phyloP scores from a whole-genome alignment of 1,140 invertebrate species.

The Heliconius eleuchia region DNA sequence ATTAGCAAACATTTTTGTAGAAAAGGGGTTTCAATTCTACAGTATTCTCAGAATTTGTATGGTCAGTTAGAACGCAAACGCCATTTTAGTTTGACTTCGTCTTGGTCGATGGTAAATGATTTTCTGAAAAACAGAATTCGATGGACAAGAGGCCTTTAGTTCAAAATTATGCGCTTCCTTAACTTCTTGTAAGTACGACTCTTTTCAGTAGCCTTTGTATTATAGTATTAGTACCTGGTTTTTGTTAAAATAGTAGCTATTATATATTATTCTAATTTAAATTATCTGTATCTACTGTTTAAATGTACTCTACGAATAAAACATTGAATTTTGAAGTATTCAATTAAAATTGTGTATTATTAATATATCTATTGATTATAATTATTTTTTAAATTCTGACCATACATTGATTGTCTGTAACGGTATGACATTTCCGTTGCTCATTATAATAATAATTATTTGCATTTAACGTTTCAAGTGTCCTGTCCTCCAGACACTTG shows the following conservation, averaged over 20 bases:
- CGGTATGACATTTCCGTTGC: not conserved
- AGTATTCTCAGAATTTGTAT: conserved; percentile 49
- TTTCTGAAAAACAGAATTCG: not conserved
- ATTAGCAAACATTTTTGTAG: conserved; percentile 46
- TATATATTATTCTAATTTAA: no score
- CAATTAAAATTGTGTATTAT: no score
- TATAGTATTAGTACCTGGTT: not conserved
- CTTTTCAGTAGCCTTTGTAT: not conserved
- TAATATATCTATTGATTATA: no score
- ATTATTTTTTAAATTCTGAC: no score
- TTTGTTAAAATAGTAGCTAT: no score
- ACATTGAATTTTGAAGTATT: no score
- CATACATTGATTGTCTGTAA: no score
- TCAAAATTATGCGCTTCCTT: conserved; percentile 40
- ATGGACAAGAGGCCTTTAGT: not conserved
- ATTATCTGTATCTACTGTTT: no score
- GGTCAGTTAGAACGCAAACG: conserved; percentile 42
- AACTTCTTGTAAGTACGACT: conserved; percentile 5
- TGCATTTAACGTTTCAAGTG: conserved; percentile 56
- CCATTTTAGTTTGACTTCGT: conserved; percentile 8
- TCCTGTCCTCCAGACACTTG: conserved; percentile 57
- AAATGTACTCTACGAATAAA: no score
- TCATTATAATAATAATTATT: conserved; percentile 44
- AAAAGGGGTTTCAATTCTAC: conserved; percentile 58
- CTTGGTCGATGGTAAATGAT: not conserved